phyloP scores from a whole-genome alignment of 2,113 vertebrate species.

The Cinclus mexicanus region DNA sequence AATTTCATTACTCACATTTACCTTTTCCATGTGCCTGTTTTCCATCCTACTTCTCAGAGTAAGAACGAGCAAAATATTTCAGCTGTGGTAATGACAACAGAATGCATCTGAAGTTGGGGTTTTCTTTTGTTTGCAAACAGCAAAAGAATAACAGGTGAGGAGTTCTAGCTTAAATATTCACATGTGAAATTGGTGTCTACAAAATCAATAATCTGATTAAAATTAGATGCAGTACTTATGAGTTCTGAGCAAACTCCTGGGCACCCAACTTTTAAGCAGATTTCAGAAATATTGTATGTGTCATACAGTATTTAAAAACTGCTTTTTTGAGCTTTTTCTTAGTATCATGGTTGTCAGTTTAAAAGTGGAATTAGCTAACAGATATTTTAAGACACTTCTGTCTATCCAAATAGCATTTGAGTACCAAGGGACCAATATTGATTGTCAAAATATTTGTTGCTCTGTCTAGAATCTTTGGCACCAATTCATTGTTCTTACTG shows the following conservation, averaged over 20 bases:
- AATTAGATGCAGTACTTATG: neutral
- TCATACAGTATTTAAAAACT: neutral
- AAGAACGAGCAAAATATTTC: neutral
- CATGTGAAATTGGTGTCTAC: neutral
- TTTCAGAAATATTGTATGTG: neutral
- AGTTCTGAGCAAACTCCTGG: neutral
- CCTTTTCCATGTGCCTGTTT: neutral
- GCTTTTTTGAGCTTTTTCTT: neutral
- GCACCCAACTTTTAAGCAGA: neutral
- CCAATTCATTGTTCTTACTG: neutral
- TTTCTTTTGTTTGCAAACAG: neutral
- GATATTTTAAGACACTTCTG: neutral
- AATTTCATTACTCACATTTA: neutral
- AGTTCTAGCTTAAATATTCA: neutral
- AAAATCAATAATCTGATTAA: neutral
- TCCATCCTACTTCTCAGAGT: neutral
- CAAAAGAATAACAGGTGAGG: neutral
- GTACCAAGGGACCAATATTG: neutral
- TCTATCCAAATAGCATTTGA: neutral
- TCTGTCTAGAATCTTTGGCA: slow-evolving; percentile 17
- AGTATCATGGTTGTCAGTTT: neutral
- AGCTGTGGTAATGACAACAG: neutral
- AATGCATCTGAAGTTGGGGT: neutral
- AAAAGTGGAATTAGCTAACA: neutral
- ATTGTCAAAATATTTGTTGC: slow-evolving; percentile 47